A percentile compares a stretch with the other conserved stretches of the same genome.
phyloP scores from a whole-genome alignment of 2,888 invertebrate genomes.

The Patella ulyssiponensis region DNA sequence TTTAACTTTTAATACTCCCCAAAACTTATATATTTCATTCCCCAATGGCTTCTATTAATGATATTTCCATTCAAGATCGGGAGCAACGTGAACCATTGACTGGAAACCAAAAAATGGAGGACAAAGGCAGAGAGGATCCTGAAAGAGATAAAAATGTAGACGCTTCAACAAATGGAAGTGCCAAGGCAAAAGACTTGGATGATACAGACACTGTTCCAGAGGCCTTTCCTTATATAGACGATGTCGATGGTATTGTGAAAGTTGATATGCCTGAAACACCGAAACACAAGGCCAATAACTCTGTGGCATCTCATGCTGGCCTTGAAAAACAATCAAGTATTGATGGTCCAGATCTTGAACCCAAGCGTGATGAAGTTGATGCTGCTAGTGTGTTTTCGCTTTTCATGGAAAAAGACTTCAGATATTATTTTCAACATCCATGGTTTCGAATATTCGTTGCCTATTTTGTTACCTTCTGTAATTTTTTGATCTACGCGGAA shows the following conservation, averaged over 20 bases:
- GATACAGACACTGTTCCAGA: background rate
- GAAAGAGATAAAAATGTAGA: background rate
- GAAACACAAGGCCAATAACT: background rate
- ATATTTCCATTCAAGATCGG: background rate
- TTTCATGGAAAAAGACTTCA: conserved; percentile 72
- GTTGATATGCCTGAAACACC: background rate
- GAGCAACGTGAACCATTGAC: background rate
- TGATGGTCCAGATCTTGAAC: conserved; percentile 2
- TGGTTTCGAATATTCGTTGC: conserved; percentile 74
- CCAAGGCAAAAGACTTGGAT: background rate
- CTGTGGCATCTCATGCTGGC: background rate
- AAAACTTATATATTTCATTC: no score
- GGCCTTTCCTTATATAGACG: conserved; percentile 7
- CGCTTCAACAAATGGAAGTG: background rate
- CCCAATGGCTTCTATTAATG: no score
- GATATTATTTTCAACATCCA: conserved; percentile 75
- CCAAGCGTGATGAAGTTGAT: conserved; percentile 62
- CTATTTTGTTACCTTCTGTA: conserved; percentile 74
- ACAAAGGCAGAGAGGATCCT: background rate
- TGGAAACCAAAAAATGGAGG: background rate
- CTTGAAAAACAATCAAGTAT: background rate
- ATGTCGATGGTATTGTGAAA: background rate
- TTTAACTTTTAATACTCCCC: no score
- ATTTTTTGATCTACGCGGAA: conserved; percentile 75
- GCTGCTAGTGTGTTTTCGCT: conserved; percentile 68